Percentiles rank a stretch among this genome's conserved stretches.
phyloP scores from a whole-genome alignment of 2,797 vertebrate species.

The Sylvia borin region DNA sequence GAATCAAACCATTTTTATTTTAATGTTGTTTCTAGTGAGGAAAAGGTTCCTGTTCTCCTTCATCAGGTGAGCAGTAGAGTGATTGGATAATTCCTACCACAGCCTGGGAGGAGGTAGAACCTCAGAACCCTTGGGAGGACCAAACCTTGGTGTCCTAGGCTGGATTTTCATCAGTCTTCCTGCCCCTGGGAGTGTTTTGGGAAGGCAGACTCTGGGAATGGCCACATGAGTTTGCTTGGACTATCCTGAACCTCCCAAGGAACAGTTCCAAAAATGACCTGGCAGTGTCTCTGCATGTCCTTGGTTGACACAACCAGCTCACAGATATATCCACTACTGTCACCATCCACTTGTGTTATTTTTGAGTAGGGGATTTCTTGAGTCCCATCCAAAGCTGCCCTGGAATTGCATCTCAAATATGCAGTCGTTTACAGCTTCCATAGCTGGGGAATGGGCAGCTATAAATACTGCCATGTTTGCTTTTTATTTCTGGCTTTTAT shows the following conservation, averaged over 20 bases:
- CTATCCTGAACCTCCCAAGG: conserved; percentile 15
- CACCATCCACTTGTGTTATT: conserved; percentile 64
- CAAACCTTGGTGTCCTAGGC: background rate
- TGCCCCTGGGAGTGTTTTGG: background rate
- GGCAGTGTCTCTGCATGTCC: conserved; percentile 62
- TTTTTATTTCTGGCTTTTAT: conserved; percentile 24
- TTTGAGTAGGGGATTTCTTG: conserved; percentile 68
- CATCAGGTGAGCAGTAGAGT: background rate
- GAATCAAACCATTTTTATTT: background rate
- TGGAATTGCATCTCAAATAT: conserved; percentile 64
- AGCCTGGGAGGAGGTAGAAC: background rate
- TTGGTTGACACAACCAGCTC: conserved; percentile 53
- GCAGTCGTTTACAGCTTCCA: conserved; percentile 28
- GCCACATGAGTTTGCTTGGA: background rate
- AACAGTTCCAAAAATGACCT: conserved; percentile 68
- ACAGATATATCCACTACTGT: conserved; percentile 64
- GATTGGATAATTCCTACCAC: background rate
- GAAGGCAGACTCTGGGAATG: background rate
- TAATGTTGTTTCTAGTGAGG: background rate
- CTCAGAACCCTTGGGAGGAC: background rate
- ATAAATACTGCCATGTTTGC: conserved; percentile 53
- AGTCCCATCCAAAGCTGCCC: conserved; percentile 43
- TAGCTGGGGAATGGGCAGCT: conserved; percentile 5
- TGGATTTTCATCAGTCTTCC: background rate
- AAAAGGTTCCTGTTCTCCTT: background rate